Evolutionary conservation across 2,888 invertebrate genomes (phyloP), one percentile per base, ranked within the genome.

Genomic region (Synanthedon formicaeformis): DNA sequence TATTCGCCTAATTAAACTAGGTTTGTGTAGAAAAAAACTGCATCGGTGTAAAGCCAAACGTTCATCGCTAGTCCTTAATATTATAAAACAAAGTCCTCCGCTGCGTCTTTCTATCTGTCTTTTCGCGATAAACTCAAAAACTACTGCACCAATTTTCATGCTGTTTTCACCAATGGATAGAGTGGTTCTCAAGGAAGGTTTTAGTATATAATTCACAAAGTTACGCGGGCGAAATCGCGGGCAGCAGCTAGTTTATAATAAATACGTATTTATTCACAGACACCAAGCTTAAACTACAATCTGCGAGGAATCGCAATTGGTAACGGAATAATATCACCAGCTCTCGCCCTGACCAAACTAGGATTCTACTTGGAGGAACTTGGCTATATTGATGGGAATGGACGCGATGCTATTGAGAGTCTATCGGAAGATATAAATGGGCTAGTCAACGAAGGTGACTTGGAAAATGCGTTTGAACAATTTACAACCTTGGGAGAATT

Each of bases 301-400:
- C 88, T 96, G 53, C 88, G 89, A 66, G 95, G 96, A 1, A 90
- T 96, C 8, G 92, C 91, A 2, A 78, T 97, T 55, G 96, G 95
- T 3, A 96, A 96, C 75, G 91, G 94, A 0, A 94, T 96, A 91
- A 92, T 96, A 52, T 93, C 95, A 0, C 95, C 96, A 5, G 73
- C 79, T 2, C 45, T 76, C 12, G 73, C 68, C 1, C 63, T 85
- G 34, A 75, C 77, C 0, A 76, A 78, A 59, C 72, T 87, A 4
- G 82, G 85, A 3, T 81, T 81, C 59, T 87, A 86, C 58, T 71
- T 87, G 2, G 83, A 85, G 57, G 81, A 86, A 55, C 70, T 82
- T 78, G 93, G 91, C 3, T 89, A 93, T 66, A 88, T 95, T 14
- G 94, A 95, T 69, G 81, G 81, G 41, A 70, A 74, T 48, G 94